Conservation (phyloP, 2,797 vertebrate species). For the Channallabes apus region DNA sequence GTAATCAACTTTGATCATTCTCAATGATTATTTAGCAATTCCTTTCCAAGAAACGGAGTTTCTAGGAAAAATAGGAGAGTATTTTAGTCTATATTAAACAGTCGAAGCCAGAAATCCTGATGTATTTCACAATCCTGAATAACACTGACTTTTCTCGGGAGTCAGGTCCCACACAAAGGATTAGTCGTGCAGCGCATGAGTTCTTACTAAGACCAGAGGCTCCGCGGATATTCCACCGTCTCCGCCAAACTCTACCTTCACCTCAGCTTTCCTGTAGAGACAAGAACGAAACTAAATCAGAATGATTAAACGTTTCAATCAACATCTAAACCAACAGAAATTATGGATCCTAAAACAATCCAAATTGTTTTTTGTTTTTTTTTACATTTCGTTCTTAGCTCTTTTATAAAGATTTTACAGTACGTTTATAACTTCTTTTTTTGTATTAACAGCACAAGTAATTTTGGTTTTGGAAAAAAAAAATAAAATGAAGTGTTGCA, state of each 20-base stretch:
- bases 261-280: conserved; percentile 71
- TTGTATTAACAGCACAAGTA: too few species aligned
- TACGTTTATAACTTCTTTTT: too few species aligned
- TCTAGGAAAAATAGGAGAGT: not conserved
- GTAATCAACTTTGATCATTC: not conserved
- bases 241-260: conserved; percentile 67
- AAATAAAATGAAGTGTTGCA: too few species aligned
- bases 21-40: not conserved
- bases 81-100: not conserved
- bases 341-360: too few species aligned
- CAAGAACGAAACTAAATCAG: not conserved
- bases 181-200: not conserved
- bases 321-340: not conserved
- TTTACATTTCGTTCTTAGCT: too few species aligned
- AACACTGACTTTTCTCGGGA: not conserved
- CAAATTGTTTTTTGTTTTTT: too few species aligned
- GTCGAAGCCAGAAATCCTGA: not conserved
- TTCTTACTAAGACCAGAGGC: conserved; percentile 74
- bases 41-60: too few species aligned
- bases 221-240: conserved; percentile 59
- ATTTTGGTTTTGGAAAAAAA: too few species aligned
- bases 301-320: too few species aligned
- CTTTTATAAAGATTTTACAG: too few species aligned
- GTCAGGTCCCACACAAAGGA: not conserved
- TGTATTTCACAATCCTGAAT: not conserved